phyloP scores from a whole-genome alignment of 2,113 vertebrate species.

The Sebastes fasciatus region DNA sequence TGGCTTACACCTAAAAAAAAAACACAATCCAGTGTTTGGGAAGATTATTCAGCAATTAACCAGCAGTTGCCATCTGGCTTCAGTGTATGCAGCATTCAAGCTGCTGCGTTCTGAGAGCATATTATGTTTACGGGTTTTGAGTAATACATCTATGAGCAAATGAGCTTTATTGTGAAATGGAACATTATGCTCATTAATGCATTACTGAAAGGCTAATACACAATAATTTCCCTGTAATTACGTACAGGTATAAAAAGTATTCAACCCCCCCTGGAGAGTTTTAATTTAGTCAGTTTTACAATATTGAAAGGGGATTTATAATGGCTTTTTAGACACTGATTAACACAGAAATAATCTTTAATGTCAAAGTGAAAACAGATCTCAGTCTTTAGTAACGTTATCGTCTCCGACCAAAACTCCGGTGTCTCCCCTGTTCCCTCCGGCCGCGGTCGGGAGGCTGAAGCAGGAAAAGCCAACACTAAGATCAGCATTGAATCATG shows the following conservation, averaged over 20 bases:
- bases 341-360: background rate
- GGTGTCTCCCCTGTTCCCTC: no score
- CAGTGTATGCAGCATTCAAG: slow-evolving; percentile 9
- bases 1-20: slow-evolving; percentile 41
- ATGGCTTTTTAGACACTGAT: background rate
- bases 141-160: slow-evolving; percentile 10
- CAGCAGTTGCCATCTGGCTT: slow-evolving; percentile 56
- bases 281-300: background rate
- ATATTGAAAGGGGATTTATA: background rate
- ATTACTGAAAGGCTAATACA: background rate
- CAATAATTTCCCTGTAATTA: background rate
- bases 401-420: no score
- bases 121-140: slow-evolving; percentile 5
- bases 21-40: slow-evolving; percentile 52
- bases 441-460: no score
- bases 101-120: slow-evolving; percentile 21
- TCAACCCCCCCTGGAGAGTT: background rate
- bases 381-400: no score
- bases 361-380: background rate
- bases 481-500: no score
- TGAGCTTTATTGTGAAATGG: background rate
- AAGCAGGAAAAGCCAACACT: no score
- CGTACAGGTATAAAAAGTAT: background rate
- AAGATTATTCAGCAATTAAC: slow-evolving; percentile 64
- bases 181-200: slow-evolving; percentile 18